Evolutionary conservation across 2,797 vertebrate species (phyloP).

Genomic region (Erethizon dorsatum): DNA sequence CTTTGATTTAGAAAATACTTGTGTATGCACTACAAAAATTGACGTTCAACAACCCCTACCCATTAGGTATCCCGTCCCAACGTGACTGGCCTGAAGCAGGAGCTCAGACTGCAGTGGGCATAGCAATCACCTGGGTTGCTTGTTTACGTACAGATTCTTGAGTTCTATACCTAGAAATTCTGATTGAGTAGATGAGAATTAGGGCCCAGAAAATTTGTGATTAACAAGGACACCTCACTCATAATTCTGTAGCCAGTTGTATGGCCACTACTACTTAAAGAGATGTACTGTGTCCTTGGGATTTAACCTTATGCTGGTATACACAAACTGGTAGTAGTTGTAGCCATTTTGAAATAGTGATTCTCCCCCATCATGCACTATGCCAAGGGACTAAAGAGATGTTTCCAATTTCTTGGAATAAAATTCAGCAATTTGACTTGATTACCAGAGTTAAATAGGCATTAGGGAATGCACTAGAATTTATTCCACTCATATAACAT

Average conservation of each 20-base stretch:
- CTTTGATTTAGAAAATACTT: conserved; percentile 48
- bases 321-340: background rate
- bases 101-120: background rate
- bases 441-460: conserved; percentile 9
- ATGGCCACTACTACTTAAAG: conserved; percentile 23
- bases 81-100: background rate
- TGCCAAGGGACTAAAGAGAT: background rate
- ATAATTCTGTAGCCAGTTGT: background rate
- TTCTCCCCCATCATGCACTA: background rate
- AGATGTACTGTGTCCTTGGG: background rate
- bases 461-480: background rate
- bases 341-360: conserved; percentile 29
- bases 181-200: background rate
- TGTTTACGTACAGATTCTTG: conserved; percentile 36
- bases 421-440: conserved; percentile 53
- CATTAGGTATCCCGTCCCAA: background rate
- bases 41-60: background rate
- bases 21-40: background rate
- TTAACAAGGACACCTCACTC: conserved; percentile 17
- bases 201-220: background rate
- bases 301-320: background rate
- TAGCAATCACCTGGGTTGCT: conserved; percentile 31
- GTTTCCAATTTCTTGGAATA: conserved; percentile 16
- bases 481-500: conserved; percentile 29
- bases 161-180: conserved; percentile 49